Base-by-base conservation (phyloP, 2,888 invertebrate genomes). In the Dicyrtomina minuta region DNA sequence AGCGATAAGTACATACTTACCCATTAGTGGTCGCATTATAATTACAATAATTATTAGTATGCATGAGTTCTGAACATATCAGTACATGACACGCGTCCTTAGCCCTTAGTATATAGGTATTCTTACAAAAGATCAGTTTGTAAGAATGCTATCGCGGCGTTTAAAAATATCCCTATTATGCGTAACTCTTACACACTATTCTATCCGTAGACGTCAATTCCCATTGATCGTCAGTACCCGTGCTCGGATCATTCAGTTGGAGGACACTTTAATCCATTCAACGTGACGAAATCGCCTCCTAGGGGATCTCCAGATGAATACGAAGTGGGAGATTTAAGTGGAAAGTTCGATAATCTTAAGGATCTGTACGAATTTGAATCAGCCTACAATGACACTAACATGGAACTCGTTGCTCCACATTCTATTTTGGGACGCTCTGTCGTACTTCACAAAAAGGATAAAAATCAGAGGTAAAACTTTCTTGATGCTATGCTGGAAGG, bases 381-480 rank as follows among this genome's bases (percentile, higher is more conserved):
- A 10, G 77, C 80, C 33, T 90, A 88, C 81, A 92, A 93, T 79
- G 95, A 96, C 79, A 90, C 91, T 0, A 88, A 89, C 80, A 81
- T 95, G 44, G 88, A 92, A 0, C 82, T 96, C 55, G 92, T 90
- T 80, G 94, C 95, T 0, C 88, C 88, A 0, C 86, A 88, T 80
- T 91, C 91, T 80, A 87, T 95, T 53, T 81, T 95, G 72, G 94
- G 94, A 0, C 84, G 95, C n/a, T 94, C 94, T 4, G 84, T 95
- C 15, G 89, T 94, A 0, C 86, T 96, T 69, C 90, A 93, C 77
- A 90, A 89, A 80, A 88, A 87, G 82, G 87, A 82, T 69, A 74
- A 74, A 69, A 74, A 75, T 66, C 56, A 66, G n/a, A 60, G 74
- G 74, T 75, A 70, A 39, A n/a, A n/a, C n/a, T n/a, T 5, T 49